Conservation (phyloP, 2,113 vertebrate genomes). For the Heterotis niloticus region DNA sequence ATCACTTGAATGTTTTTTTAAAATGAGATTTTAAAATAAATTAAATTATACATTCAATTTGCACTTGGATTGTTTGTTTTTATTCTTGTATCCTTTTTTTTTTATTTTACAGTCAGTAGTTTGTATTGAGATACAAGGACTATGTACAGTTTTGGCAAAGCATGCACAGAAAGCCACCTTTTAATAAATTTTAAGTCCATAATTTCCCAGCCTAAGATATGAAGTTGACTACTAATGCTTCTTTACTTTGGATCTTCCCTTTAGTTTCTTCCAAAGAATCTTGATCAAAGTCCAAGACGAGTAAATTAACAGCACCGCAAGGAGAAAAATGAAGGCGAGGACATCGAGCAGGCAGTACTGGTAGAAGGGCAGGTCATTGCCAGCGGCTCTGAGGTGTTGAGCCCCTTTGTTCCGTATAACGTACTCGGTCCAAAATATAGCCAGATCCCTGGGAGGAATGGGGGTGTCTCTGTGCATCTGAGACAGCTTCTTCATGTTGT, state of each 20-base stretch:
- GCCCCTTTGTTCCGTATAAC: constrained; percentile 57
- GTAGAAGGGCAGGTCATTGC: constrained; percentile 19
- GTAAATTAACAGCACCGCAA: background rate
- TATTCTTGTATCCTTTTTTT: background rate
- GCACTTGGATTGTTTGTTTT: background rate
- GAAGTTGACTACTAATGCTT: background rate
- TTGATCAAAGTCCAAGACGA: constrained; percentile 6
- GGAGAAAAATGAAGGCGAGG: background rate
- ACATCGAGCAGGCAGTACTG: constrained; percentile 23
- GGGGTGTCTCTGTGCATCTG: constrained; percentile 54
- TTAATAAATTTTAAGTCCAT: background rate
- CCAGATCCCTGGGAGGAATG: constrained; percentile 49
- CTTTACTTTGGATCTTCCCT: background rate
- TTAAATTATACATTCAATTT: constrained; percentile 59
- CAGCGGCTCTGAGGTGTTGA: constrained; percentile 47
- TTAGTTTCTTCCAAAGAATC: constrained; percentile 7
- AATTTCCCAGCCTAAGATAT: background rate
- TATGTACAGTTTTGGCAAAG: background rate
- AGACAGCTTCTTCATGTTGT: constrained; percentile 57
- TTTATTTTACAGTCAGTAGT: background rate
- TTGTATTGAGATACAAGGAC: background rate
- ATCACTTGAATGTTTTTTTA: constrained; percentile 68
- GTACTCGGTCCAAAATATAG: constrained; percentile 58
- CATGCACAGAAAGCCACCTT: background rate
- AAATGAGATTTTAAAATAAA: constrained; percentile 78